Evolutionary conservation across 2,797 vertebrate genomes (phyloP).

Genomic region (Anniella stebbinsi): DNA sequence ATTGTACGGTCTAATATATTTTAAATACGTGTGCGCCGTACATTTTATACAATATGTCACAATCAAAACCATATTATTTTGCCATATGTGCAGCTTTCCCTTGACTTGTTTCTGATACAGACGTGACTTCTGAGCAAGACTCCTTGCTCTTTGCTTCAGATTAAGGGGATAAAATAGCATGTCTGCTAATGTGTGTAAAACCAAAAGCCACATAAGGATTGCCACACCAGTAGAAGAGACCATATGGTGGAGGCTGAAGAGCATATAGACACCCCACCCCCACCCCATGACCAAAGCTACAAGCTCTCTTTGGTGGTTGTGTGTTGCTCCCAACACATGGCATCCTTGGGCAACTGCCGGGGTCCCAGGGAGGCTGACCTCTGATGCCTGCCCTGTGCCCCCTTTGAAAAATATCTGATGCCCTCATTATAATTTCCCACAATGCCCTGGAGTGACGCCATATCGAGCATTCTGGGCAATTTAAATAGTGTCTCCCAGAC

Average conservation of each 20-base stretch:
- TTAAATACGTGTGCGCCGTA: constrained; percentile 57
- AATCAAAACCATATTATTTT: constrained; percentile 75
- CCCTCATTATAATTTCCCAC: not conserved
- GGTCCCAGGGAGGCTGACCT: not conserved
- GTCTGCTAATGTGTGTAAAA: constrained; percentile 48
- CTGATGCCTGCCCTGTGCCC: not conserved
- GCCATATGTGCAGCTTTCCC: constrained; percentile 65
- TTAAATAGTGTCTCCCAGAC: not conserved
- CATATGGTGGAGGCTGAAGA: constrained; percentile 61
- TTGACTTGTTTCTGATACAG: constrained; percentile 72
- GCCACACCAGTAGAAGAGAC: constrained; percentile 34
- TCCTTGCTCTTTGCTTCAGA: constrained; percentile 50
- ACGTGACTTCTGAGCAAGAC: constrained; percentile 61
- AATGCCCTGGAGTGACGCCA: not conserved
- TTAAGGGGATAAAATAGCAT: constrained; percentile 64
- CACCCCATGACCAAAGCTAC: constrained; percentile 27
- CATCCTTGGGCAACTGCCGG: not conserved
- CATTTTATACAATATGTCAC: constrained; percentile 62
- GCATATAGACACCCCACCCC: constrained; percentile 1
- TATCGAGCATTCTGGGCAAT: too few species aligned
- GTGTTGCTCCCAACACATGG: not conserved
- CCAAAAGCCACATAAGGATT: constrained; percentile 47
- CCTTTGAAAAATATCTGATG: not conserved
- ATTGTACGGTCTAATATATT: constrained; percentile 66
- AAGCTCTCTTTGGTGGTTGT: constrained; percentile 39